phyloP scores from a whole-genome alignment of 2,113 vertebrate species.

The Xiphophorus maculatus region DNA sequence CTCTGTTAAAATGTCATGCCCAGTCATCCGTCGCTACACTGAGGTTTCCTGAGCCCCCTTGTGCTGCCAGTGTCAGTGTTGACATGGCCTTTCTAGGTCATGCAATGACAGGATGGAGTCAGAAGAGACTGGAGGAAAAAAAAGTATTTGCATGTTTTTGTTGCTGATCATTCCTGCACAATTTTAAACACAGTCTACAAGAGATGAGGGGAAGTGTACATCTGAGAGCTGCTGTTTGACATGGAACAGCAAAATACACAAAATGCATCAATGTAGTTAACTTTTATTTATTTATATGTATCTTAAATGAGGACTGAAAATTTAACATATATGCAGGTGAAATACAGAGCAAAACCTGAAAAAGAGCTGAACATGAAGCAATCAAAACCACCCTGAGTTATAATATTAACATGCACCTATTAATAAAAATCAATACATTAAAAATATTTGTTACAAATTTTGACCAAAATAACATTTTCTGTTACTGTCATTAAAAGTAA shows the following conservation, averaged over 20 bases:
- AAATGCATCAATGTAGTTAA: neutral
- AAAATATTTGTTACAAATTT: too few relatives aligned
- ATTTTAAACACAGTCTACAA: constrained; percentile 6
- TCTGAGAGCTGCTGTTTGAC: neutral
- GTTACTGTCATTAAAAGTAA: too few relatives aligned
- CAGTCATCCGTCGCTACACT: constrained; percentile 64
- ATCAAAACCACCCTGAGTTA: too few relatives aligned
- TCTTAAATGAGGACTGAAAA: neutral
- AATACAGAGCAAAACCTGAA: too few relatives aligned
- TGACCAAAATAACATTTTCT: too few relatives aligned
- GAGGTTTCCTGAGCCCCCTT: constrained; percentile 55
- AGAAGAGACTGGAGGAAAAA: constrained; percentile 29
- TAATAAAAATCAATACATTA: too few relatives aligned
- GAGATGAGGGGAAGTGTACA: neutral
- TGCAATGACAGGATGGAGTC: constrained; percentile 55
- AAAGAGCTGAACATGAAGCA: too few relatives aligned
- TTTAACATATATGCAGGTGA: neutral
- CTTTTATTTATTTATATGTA: neutral
- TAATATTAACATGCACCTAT: too few relatives aligned
- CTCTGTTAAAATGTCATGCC: constrained; percentile 62
- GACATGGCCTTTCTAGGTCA: constrained; percentile 70
- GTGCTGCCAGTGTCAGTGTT: constrained; percentile 72
- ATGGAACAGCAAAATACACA: neutral
- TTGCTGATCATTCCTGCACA: constrained; percentile 24
- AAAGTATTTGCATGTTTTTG: constrained; percentile 48